Conservation (phyloP, 2,888 invertebrate species). For the Melangyna quadrimaculata region DNA sequence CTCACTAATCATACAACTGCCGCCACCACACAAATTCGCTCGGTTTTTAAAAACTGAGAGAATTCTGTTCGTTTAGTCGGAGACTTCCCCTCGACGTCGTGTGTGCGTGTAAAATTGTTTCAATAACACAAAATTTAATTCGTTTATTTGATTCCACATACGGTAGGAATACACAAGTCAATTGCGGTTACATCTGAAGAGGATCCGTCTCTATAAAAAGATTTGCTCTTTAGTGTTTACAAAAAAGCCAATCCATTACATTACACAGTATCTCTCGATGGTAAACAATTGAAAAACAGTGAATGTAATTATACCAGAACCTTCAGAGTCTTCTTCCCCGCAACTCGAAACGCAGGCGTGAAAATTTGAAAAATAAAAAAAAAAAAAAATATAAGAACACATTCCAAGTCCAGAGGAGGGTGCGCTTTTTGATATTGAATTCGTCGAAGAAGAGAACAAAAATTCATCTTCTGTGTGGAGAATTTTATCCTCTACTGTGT, state of each 20-base stretch:
- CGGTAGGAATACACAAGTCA: constrained; percentile 31
- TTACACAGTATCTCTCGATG: constrained; percentile 39
- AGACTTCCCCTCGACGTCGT: constrained; percentile 53
- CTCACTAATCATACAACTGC: constrained; percentile 42
- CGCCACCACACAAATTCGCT: constrained; percentile 52
- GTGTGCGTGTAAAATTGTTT: constrained; percentile 54
- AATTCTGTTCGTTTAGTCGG: constrained; percentile 60
- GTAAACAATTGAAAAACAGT: constrained; percentile 62
- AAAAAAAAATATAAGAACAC: constrained; percentile 14
- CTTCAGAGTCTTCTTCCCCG: constrained; percentile 14
- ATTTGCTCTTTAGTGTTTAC: constrained; percentile 51
- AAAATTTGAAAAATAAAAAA: constrained; percentile 33
- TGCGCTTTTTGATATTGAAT: constrained; percentile 48
- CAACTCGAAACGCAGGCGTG: constrained; percentile 67
- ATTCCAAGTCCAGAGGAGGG: constrained; percentile 44
- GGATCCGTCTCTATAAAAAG: constrained; percentile 39
- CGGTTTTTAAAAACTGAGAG: constrained; percentile 66
- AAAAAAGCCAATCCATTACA: constrained; percentile 56
- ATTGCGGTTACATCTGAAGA: constrained; percentile 31
- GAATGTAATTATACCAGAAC: constrained; percentile 65
- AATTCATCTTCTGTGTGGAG: constrained; percentile 47
- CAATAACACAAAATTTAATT: constrained; percentile 36
- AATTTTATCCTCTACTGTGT: constrained; percentile 43
- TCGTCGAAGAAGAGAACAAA: constrained; percentile 37
- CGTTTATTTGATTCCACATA: constrained; percentile 20